Percentiles rank a stretch among this genome's conserved stretches.
Conservation (phyloP, 2,888 invertebrate genomes). For the Mythimna pallens region DNA sequence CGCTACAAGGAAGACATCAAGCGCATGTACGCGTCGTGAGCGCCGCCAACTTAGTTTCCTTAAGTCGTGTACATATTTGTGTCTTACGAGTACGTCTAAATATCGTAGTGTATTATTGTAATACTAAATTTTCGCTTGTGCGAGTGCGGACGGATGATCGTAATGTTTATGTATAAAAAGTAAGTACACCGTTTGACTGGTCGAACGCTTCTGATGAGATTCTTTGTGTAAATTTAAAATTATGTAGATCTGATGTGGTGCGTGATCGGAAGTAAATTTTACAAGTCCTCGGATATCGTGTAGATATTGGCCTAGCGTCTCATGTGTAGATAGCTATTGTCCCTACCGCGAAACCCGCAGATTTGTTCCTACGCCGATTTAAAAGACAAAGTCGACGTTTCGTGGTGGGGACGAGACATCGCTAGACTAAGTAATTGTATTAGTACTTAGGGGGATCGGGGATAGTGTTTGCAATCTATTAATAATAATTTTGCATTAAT, state of each 20-base stretch:
- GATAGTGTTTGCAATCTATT: constrained; percentile 75
- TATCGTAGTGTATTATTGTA: constrained; percentile 71
- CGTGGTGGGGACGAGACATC: constrained; percentile 56
- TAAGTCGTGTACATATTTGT: constrained; percentile 72
- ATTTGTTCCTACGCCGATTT: constrained; percentile 47
- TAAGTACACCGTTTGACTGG: constrained; percentile 63
- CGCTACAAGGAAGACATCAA: constrained; percentile 98
- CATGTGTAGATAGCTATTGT: constrained; percentile 58
- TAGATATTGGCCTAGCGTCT: constrained; percentile 75
- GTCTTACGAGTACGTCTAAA: constrained; percentile 69
- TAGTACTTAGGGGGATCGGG: constrained; percentile 86
- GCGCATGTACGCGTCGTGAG: constrained; percentile 98
- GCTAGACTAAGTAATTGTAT: constrained; percentile 77
- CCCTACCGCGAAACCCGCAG: constrained; percentile 51
- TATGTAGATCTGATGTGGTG: constrained; percentile 74
- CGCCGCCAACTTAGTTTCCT: not conserved
- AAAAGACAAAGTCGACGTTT: constrained; percentile 55
- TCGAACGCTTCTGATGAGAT: constrained; percentile 68
- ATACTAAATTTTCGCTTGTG: constrained; percentile 68
- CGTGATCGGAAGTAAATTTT: constrained; percentile 63
- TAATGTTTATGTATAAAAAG: constrained; percentile 61
- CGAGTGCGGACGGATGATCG: constrained; percentile 65
- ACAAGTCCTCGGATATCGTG: constrained; percentile 63
- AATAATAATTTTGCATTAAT: constrained; percentile 78
- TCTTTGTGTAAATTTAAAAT: constrained; percentile 68